Percentiles rank a stretch among this genome's conserved stretches.
phyloP scores from a whole-genome alignment of 2,888 invertebrate species.

The Dicycla oo region DNA sequence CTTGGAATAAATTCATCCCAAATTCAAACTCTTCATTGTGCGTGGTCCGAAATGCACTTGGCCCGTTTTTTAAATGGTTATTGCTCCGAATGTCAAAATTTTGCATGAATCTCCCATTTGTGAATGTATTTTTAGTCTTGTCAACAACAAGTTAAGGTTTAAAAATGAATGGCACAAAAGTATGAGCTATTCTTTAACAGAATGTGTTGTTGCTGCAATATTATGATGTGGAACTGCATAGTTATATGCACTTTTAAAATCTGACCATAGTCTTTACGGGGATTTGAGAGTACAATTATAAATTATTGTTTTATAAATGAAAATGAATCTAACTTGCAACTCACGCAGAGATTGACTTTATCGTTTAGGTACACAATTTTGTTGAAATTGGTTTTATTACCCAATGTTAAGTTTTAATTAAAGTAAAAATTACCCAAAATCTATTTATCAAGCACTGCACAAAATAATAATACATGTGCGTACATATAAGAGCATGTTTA shows the following conservation, averaged over 20 bases:
- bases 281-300: neutral
- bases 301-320: neutral
- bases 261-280: neutral
- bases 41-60: too few relatives aligned
- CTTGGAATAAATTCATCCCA: too few relatives aligned
- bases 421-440: neutral
- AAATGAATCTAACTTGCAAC: neutral
- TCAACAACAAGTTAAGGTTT: neutral
- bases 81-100: neutral
- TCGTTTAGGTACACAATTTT: neutral
- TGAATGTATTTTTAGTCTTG: neutral
- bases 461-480: constrained; percentile 17
- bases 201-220: neutral
- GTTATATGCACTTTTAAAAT: neutral
- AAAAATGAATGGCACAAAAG: neutral
- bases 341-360: neutral
- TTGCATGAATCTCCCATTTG: neutral
- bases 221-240: neutral
- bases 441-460: constrained; percentile 9
- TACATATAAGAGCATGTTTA: constrained; percentile 35
- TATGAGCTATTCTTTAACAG: neutral
- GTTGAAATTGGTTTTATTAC: neutral
- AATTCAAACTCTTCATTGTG: too few relatives aligned
- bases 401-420: neutral
- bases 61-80: too few relatives aligned